Percentiles rank a stretch among this genome's conserved stretches.
phyloP scores from a whole-genome alignment of 1,140 invertebrate species.

The Drosophila nikananu region DNA sequence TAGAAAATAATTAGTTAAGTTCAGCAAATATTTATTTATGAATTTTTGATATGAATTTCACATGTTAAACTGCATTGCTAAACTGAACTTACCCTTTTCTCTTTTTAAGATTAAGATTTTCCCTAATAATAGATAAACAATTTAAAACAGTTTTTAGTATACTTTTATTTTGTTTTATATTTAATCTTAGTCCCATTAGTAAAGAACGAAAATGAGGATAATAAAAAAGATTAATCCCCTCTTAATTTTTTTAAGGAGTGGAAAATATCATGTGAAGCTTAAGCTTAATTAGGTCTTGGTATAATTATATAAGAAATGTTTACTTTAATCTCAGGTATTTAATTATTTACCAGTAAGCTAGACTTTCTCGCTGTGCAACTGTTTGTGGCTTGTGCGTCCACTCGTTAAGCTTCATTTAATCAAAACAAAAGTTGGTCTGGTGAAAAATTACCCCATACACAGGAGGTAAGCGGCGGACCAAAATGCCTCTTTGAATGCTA shows the following conservation, averaged over 20 bases:
- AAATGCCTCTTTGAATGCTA: conserved; percentile 82
- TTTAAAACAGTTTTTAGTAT: too few species aligned
- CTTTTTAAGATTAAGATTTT: too few species aligned
- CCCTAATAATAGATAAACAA: too few species aligned
- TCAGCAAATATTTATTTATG: neutral
- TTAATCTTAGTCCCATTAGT: neutral
- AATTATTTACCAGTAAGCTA: neutral
- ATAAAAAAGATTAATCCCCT: neutral
- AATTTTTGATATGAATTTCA: neutral
- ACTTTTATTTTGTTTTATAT: neutral
- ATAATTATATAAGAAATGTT: too few species aligned
- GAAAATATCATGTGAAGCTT: too few species aligned
- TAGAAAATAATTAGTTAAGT: neutral
- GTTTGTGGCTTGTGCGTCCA: conserved; percentile 37
- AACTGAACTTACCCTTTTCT: neutral
- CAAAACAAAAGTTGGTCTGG: conserved; percentile 78
- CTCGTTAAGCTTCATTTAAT: conserved; percentile 84
- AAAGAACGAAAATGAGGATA: too few species aligned
- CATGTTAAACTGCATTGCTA: neutral
- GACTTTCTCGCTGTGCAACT: conserved; percentile 24
- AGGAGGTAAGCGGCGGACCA: conserved; percentile 57
- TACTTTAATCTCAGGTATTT: too few species aligned
- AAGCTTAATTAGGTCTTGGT: too few species aligned
- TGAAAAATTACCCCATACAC: conserved; percentile 75
- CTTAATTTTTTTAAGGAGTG: neutral